Conservation (phyloP, 92 coral and sea anemone species). For the Palythoa caribaeorum region DNA sequence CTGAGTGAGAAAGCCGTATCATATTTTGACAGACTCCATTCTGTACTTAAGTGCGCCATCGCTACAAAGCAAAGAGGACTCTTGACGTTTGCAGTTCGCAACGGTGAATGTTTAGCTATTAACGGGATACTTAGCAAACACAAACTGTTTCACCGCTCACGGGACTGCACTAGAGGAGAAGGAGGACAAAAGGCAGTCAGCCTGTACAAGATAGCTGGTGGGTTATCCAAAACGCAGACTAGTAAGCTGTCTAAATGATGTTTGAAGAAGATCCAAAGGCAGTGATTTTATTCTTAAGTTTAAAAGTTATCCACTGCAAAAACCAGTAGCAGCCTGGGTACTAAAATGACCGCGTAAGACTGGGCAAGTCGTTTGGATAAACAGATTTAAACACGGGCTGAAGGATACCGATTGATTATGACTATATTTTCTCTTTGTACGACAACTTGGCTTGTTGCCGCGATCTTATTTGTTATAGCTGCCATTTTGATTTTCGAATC, state of each 20-base stretch:
- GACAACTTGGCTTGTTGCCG: too few species aligned
- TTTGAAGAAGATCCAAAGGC: too few species aligned
- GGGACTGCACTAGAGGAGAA: conserved; percentile 78
- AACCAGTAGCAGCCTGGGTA: too few species aligned
- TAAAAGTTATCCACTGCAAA: too few species aligned
- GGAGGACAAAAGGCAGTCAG: conserved; percentile 84
- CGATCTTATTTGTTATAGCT: too few species aligned
- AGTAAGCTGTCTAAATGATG: not conserved
- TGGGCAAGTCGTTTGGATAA: too few species aligned
- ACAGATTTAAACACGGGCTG: too few species aligned
- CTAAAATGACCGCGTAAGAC: too few species aligned
- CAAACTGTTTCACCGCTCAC: conserved; percentile 68
- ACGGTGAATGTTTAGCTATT: conserved; percentile 88
- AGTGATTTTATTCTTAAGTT: too few species aligned
- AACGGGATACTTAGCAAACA: conserved; percentile 35
- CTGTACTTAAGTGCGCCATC: conserved; percentile 86
- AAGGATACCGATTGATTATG: too few species aligned
- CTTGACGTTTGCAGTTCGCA: conserved; percentile 77
- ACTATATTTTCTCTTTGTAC: too few species aligned
- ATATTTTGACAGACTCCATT: conserved; percentile 66
- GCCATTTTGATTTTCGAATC: too few species aligned
- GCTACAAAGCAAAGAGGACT: conserved; percentile 74
- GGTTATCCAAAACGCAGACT: not conserved
- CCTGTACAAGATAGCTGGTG: conserved; percentile 89
- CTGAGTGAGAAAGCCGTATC: not conserved